phyloP scores from a whole-genome alignment of 2,888 invertebrate species.

The Ceraclea dissimilis region DNA sequence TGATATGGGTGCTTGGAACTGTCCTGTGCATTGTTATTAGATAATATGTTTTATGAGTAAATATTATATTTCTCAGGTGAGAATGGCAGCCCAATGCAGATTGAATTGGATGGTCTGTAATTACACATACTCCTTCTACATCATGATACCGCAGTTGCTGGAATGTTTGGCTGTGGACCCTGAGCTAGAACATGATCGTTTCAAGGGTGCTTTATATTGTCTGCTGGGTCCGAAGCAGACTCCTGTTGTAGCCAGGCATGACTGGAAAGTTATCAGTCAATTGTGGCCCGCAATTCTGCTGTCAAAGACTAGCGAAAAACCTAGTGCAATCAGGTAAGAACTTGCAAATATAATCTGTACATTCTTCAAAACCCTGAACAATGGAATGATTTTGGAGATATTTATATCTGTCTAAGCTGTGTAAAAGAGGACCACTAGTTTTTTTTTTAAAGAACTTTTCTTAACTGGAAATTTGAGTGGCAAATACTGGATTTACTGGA shows the following conservation, averaged over 20 bases:
- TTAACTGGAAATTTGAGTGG: too few species aligned
- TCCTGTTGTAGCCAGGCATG: constrained; percentile 60
- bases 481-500: too few species aligned
- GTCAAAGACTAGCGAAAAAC: constrained; percentile 79
- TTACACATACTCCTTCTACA: constrained; percentile 63
- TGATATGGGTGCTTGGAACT: too few species aligned
- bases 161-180: constrained; percentile 55
- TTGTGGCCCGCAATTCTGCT: constrained; percentile 75
- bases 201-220: constrained; percentile 74
- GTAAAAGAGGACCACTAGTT: too few species aligned
- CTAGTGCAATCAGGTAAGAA: constrained; percentile 58
- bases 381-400: constrained; percentile 3
- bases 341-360: background rate
- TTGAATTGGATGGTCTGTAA: constrained; percentile 55
- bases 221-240: constrained; percentile 59
- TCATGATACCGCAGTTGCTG: constrained; percentile 54
- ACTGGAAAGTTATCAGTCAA: constrained; percentile 64
- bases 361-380: background rate
- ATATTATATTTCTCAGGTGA: constrained; percentile 36
- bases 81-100: constrained; percentile 59
- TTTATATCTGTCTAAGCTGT: background rate
- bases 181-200: constrained; percentile 56
- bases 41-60: too few species aligned
- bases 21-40: too few species aligned
- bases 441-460: too few species aligned